Evolutionary conservation across 2,888 invertebrate species (phyloP), one percentile per base, ranked within the genome.

Genomic region (Protonemura montana): DNA sequence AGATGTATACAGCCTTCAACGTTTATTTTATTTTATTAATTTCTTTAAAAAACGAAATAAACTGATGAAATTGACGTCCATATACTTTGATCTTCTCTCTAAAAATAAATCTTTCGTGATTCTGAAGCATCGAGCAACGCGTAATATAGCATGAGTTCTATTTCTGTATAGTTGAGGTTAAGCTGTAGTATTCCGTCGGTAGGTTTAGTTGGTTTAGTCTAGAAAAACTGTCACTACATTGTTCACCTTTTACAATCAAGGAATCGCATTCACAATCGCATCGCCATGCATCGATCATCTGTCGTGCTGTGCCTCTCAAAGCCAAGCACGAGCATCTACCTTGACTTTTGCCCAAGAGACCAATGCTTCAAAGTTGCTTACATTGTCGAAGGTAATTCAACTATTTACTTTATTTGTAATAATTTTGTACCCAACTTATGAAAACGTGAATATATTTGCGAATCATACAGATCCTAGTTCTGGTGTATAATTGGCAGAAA

Each of bases 331-430:
- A 88, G 87, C 82, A 87, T 88, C 21, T 88, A 88, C 85, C 86
- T 88, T 76, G 88, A 87, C 26, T 88, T 88, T 85, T 88, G 87
- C 80, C 88, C 88, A 26, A 84, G 86, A 42, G 88, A 88, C 80
- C 86, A 86, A 21, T 87, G 88, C 76, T 88, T 88, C 84, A 87
- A 87, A 82, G 88, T 88, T 30, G 88, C 88, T 76, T 88, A 87
- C 85, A 86, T 88, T 13, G 87, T 88, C n/a, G 88, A 88, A 85
- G 87, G 88, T 88, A 87, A 29, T 86, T n/a, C n/a, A 78, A 10
- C 27, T 78, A 26, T 35, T 78, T 3, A 85, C 25, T 25, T 28
- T 21, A 26, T 76, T 85, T 29, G 42, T 7, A n/a, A n/a, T n/a
- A 78, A 10, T 10, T 78, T 78, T 35, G 13, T 3, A 85, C 25